phyloP scores from a whole-genome alignment of 2,888 invertebrate genomes.

The Micoletzkya japonica region DNA sequence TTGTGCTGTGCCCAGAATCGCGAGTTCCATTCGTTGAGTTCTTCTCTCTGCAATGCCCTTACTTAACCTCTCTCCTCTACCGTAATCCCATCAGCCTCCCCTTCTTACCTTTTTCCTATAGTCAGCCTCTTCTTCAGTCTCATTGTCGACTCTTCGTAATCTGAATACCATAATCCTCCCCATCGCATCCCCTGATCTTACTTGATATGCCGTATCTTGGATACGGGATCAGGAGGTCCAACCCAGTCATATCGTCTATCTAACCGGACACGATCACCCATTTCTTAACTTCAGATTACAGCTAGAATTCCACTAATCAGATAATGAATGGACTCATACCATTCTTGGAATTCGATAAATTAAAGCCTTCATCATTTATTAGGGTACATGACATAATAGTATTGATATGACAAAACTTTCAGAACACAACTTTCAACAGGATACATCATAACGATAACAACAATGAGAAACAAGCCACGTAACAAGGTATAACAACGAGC shows the following conservation, averaged over 20 bases:
- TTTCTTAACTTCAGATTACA: not conserved
- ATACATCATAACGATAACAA: not conserved
- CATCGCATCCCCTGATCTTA: slow-evolving; percentile 22
- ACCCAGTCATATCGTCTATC: slow-evolving; percentile 61
- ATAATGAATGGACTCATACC: not conserved
- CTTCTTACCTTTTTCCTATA: slow-evolving; percentile 41
- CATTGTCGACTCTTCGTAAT: slow-evolving; percentile 51
- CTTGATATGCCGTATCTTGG: slow-evolving; percentile 57
- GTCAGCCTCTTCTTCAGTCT: slow-evolving; percentile 47
- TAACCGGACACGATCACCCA: slow-evolving; percentile 41
- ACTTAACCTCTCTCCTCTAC: not conserved
- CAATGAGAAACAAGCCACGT: not conserved
- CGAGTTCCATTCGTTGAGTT: slow-evolving; percentile 57
- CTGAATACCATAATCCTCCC: slow-evolving; percentile 33
- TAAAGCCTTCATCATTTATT: not conserved
- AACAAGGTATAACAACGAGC: slow-evolving; percentile 3
- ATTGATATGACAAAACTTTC: not conserved
- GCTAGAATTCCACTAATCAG: not conserved
- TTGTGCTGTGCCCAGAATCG: slow-evolving; percentile 60
- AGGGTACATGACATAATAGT: not conserved
- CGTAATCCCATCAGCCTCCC: no score
- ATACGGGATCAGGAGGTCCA: slow-evolving; percentile 55
- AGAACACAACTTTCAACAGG: not conserved
- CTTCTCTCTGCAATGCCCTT: slow-evolving; percentile 40
- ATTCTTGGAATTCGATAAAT: not conserved